Conservation (phyloP, 2,888 invertebrate species). For the Pterobdella sp. region DNA sequence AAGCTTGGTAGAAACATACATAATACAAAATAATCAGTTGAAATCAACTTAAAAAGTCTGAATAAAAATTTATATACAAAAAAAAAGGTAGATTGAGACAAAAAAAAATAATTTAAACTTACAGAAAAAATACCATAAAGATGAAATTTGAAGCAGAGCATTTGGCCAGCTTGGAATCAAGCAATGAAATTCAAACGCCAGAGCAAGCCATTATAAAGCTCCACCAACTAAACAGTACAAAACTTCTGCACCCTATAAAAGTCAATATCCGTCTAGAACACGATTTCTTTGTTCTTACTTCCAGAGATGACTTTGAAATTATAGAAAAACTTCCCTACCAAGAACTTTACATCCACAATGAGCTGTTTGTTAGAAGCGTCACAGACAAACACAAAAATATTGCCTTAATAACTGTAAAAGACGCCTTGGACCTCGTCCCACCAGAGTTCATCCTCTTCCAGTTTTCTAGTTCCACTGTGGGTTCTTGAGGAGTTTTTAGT, state of each 20-base stretch:
- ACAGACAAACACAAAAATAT: conserved; percentile 15
- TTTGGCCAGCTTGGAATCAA: conserved; percentile 18
- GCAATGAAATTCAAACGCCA: neutral
- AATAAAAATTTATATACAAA: too few species aligned
- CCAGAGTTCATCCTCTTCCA: conserved; percentile 23
- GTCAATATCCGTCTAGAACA: conserved; percentile 17
- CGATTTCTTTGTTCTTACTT: neutral
- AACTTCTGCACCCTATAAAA: conserved; percentile 6
- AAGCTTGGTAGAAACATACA: too few species aligned
- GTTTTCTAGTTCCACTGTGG: conserved; percentile 9
- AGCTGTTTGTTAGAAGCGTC: conserved; percentile 24
- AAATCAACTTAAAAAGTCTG: too few species aligned
- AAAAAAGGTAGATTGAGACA: too few species aligned
- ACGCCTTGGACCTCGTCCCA: conserved; percentile 14
- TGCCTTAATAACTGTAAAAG: conserved; percentile 7
- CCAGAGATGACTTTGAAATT: neutral
- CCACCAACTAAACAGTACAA: conserved; percentile 19
- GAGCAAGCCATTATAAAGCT: conserved; percentile 26
- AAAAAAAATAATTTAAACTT: too few species aligned
- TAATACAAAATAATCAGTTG: too few species aligned
- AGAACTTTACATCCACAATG: neutral
- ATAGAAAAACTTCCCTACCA: conserved; percentile 20
- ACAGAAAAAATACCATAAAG: too few species aligned
- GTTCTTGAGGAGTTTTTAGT: neutral
- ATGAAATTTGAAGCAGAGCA: conserved; percentile 17